Conservation (phyloP, 1,140 invertebrate genomes). For the Rhyacophila brunnea region DNA sequence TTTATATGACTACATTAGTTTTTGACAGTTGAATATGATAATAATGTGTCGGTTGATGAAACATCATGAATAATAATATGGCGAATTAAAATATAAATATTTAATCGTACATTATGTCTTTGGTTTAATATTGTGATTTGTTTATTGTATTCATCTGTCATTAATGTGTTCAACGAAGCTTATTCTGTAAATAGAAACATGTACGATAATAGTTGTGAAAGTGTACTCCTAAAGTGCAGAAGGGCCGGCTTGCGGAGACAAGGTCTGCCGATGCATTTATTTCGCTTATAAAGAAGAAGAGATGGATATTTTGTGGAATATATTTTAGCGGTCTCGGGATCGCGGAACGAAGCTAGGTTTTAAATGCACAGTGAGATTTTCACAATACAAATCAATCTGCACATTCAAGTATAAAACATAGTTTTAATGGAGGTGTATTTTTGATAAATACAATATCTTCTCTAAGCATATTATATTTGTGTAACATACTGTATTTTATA, state of each 20-base stretch:
- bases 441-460: constrained; percentile 33
- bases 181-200: no score
- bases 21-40: no score
- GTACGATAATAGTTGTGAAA: no score
- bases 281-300: constrained; percentile 10
- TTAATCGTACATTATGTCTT: no score
- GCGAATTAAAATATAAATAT: no score
- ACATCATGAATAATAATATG: no score
- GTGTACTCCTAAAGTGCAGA: constrained; percentile 2
- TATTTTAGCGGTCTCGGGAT: constrained; percentile 18
- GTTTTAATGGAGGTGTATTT: constrained; percentile 33
- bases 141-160: no score
- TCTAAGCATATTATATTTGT: constrained; percentile 27
- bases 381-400: constrained; percentile 28
- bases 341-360: constrained; percentile 9
- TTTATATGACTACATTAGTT: not conserved
- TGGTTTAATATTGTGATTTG: no score
- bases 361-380: constrained; percentile 10
- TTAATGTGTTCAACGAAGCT: no score
- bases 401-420: constrained; percentile 29
- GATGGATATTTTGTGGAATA: constrained; percentile 6
- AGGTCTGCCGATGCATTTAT: not conserved
- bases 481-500: constrained; percentile 31
- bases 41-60: no score
- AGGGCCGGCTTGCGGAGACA: not conserved